Evolutionary conservation across 1,140 invertebrate species (phyloP).

Genomic region (Drosophila orosa): DNA sequence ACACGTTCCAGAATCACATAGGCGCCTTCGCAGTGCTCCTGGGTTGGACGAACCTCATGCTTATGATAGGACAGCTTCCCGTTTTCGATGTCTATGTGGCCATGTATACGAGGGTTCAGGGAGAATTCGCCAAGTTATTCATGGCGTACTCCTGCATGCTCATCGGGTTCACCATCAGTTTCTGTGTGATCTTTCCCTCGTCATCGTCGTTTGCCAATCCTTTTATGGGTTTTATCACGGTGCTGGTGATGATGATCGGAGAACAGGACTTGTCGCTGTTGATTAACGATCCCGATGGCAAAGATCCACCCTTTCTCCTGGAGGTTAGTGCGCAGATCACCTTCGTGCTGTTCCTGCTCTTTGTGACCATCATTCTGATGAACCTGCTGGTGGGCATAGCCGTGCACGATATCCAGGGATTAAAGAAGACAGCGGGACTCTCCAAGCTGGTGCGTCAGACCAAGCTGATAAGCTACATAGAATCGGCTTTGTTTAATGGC

Average conservation of each 20-base stretch:
- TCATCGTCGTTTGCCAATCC: conserved; percentile 91
- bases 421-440: conserved; percentile 90
- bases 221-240: conserved; percentile 91
- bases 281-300: conserved; percentile 87
- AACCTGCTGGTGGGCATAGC: conserved; percentile 92
- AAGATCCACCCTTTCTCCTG: conserved; percentile 87
- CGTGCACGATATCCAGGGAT: conserved; percentile 91
- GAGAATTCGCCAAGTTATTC: conserved; percentile 92
- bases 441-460: conserved; percentile 91
- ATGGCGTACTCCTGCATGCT: conserved; percentile 93
- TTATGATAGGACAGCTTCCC: conserved; percentile 93
- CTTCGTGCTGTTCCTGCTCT: conserved; percentile 90
- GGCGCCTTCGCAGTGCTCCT: conserved; percentile 91
- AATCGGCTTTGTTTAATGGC: conserved; percentile 88
- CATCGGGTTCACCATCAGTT: conserved; percentile 93
- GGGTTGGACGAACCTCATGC: conserved; percentile 94
- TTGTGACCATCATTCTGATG: conserved; percentile 93
- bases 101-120: conserved; percentile 93
- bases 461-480: conserved; percentile 90
- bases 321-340: conserved; percentile 90
- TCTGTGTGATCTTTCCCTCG: conserved; percentile 93
- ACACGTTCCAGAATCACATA: conserved; percentile 91
- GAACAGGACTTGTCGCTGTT: conserved; percentile 90
- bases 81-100: conserved; percentile 94
- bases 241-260: conserved; percentile 95